Evolutionary conservation across 2,888 invertebrate species (phyloP).

Genomic region (Listrodromus nycthemerus): DNA sequence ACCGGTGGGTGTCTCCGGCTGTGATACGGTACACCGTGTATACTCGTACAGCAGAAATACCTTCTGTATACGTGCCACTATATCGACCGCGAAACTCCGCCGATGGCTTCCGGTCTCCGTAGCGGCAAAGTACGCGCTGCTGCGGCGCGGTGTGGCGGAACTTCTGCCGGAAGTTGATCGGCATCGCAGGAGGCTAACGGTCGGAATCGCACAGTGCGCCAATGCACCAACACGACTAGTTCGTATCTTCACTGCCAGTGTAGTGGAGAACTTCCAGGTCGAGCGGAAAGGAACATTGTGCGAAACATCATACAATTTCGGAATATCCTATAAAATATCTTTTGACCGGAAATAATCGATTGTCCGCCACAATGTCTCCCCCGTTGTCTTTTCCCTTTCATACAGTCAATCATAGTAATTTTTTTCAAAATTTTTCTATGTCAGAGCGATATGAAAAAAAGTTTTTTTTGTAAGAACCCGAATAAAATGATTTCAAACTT

Average conservation of each 20-base stretch:
- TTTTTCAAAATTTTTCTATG: too few relatives aligned
- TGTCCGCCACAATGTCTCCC: not conserved
- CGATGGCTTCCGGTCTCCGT: slow-evolving; percentile 60
- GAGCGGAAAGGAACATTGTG: not conserved
- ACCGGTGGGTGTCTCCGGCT: slow-evolving; percentile 10
- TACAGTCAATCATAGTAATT: not conserved
- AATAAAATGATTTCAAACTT: too few relatives aligned
- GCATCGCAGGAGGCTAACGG: slow-evolving; percentile 45
- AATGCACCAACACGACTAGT: slow-evolving; percentile 4
- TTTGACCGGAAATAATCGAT: not conserved
- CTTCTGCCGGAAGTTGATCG: slow-evolving; percentile 58
- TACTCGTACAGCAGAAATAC: not conserved
- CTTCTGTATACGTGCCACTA: slow-evolving; percentile 24
- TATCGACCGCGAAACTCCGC: slow-evolving; percentile 58
- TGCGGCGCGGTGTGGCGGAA: slow-evolving; percentile 33
- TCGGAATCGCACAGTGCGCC: slow-evolving; percentile 36
- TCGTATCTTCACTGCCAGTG: not conserved
- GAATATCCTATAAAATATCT: not conserved
- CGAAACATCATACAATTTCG: not conserved
- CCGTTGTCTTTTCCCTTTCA: not conserved
- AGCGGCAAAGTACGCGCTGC: slow-evolving; percentile 39
- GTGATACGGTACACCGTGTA: slow-evolving; percentile 2
- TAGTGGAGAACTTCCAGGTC: not conserved
- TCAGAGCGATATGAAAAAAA: too few relatives aligned
- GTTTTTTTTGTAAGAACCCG: too few relatives aligned